Base-by-base conservation (phyloP, 53 echinoderm and acorn worm species). In the Henricia sp. region DNA sequence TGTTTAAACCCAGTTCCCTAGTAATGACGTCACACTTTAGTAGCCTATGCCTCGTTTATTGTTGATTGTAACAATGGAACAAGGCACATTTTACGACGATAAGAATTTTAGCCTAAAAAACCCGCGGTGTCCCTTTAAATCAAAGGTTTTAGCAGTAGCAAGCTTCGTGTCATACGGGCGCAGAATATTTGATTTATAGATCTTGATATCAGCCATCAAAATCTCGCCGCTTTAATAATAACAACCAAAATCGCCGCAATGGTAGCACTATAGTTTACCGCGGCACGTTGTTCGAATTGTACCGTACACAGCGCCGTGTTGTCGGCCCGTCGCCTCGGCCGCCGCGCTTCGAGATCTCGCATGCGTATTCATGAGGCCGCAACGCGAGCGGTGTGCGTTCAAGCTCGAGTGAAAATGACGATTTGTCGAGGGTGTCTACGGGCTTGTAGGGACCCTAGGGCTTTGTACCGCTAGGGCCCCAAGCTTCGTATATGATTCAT, bases 341-440 rank as follows among this genome's bases (percentile, higher is more conserved):
- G 62, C 62, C 62, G 62, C 32, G 1, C 20, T n/a, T n/a, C 30
- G 29, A 19, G 30, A 14, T 34, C 62, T 32, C 23, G 50, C 25
- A 52, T 76, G 58, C 37, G 57, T 76, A 76, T 76, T 76, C 76
- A 76, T 76, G 58, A 76, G 76, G 40, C 16, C 11, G 26, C 37
- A 72, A 16, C 37, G 27, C 57, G 57, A 58, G 59, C 58, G 32
- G 0, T 17, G 59, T 56, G 26, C 58, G 76, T 76, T 76, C 76
- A 76, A 76, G 76, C 76, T 76, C 76, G 76, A 76, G 76, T 76
- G 76, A 76, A 76, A 76, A 76, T 76, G 76, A 76, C 58, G 59
- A 43, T 58, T n/a, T 76, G 76, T 59, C 27, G 29, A 76, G 76
- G 59, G 76, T n/a, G 55, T 40, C 60, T 60, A n/a, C 28, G 41